Evolutionary conservation across 2,113 vertebrate species (phyloP).

Genomic region (Lethenteron camtschaticum): DNA sequence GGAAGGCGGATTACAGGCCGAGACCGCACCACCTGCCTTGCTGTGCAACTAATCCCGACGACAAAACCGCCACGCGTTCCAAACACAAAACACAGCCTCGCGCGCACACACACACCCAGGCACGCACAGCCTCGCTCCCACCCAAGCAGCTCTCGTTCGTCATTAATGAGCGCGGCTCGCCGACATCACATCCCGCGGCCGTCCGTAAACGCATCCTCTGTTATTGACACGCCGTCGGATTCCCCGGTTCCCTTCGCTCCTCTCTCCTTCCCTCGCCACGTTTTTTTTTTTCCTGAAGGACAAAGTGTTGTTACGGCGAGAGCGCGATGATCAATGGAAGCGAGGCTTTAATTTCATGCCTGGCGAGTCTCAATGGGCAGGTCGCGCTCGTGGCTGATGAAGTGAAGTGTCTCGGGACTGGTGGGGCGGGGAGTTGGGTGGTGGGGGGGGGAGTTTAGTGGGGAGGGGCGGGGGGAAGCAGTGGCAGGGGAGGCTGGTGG

Average conservation of each 20-base stretch:
- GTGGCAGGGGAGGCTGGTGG: background rate
- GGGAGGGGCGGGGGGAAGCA: background rate
- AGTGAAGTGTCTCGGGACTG: conserved; percentile 5
- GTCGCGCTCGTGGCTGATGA: conserved; percentile 2
- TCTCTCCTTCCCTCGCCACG: background rate
- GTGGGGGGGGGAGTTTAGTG: background rate
- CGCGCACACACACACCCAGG: too few relatives aligned
- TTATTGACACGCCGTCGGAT: background rate
- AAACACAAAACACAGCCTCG: too few relatives aligned
- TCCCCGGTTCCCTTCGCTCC: background rate
- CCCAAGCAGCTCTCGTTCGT: too few relatives aligned
- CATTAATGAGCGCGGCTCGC: too few relatives aligned
- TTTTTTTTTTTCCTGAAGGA: background rate
- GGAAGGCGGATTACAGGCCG: too few relatives aligned
- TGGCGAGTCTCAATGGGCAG: conserved; percentile 6
- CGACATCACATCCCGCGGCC: too few relatives aligned
- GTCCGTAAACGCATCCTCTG: too few relatives aligned
- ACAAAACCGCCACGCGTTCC: too few relatives aligned
- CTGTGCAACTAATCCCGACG: too few relatives aligned
- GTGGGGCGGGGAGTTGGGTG: conserved; percentile 1
- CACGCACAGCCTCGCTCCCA: too few relatives aligned
- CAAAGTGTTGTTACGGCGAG: conserved; percentile 6
- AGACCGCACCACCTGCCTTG: too few relatives aligned
- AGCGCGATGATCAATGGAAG: conserved; percentile 5
- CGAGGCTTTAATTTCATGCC: conserved; percentile 5